These are phyloP conservation scores for Diaperis boleti DNA, from an alignment of 2,888 invertebrate species.

Conservation along the genomic window DNA sequence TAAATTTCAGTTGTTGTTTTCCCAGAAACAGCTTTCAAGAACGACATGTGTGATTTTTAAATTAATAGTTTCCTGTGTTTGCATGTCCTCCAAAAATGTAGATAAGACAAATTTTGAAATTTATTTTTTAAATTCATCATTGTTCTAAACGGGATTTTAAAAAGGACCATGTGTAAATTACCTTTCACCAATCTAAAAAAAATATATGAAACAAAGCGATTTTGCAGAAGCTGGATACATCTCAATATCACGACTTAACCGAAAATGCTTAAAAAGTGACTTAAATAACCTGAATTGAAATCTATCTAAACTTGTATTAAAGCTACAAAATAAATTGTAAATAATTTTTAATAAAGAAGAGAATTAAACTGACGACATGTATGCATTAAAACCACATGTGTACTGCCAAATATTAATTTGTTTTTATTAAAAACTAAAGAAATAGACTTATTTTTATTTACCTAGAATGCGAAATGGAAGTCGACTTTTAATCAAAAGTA, in stretches of 20 bases:
- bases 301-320: conserved; percentile 42
- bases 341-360: conserved; percentile 46
- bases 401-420: conserved; percentile 48
- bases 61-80: conserved; percentile 37
- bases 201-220: conserved; percentile 7
- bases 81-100: conserved; percentile 33
- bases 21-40: conserved; percentile 2
- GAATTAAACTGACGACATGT: conserved; percentile 44
- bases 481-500: too few relatives aligned
- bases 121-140: conserved; percentile 9
- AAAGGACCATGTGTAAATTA: conserved; percentile 39
- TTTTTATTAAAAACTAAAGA: conserved; percentile 45
- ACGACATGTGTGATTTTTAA: conserved; percentile 1
- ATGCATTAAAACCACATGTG: conserved; percentile 47
- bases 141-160: conserved; percentile 7
- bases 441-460: background rate
- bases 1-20: background rate
- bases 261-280: conserved; percentile 27
- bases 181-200: conserved; percentile 30
- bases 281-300: conserved; percentile 39
- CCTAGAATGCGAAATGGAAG: too few relatives aligned
- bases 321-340: conserved; percentile 43
- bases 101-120: conserved; percentile 11
- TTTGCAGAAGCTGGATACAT: background rate
- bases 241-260: conserved; percentile 8